Percentiles rank a stretch among this genome's conserved stretches.
Conservation (phyloP, 1,140 invertebrate genomes). For the Trachymyrmex septentrionalis region DNA sequence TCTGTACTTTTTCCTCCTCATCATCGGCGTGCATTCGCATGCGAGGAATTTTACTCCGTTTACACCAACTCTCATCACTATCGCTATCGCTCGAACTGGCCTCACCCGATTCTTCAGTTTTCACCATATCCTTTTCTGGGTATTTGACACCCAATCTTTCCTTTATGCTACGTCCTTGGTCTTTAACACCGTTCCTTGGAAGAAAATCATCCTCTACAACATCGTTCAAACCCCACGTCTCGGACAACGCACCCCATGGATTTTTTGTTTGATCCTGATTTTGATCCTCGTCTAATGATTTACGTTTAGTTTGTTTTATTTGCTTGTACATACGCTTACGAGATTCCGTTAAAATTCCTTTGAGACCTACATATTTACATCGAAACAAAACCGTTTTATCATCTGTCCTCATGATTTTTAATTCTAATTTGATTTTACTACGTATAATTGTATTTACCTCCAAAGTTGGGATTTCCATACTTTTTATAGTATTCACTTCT, state of each 20-base stretch:
- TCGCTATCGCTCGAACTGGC: constrained; percentile 82
- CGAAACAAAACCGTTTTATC: constrained; percentile 15
- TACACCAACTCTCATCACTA: constrained; percentile 87
- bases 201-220: constrained; percentile 87
- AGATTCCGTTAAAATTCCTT: constrained; percentile 87
- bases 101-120: neutral
- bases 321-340: constrained; percentile 85
- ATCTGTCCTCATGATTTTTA: neutral
- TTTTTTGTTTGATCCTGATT: constrained; percentile 87
- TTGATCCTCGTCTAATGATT: constrained; percentile 81
- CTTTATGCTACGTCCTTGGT: constrained; percentile 76
- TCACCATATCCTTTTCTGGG: constrained; percentile 22
- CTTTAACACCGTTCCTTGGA: constrained; percentile 28
- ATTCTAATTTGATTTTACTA: neutral
- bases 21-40: constrained; percentile 97
- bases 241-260: constrained; percentile 91
- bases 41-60: constrained; percentile 89
- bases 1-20: constrained; percentile 90
- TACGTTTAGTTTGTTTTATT: constrained; percentile 72
- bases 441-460: constrained; percentile 82
- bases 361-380: constrained; percentile 82
- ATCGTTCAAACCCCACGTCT: constrained; percentile 90
- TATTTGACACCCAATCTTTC: constrained; percentile 83
- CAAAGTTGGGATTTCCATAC: constrained; percentile 89
- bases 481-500: constrained; percentile 89